Conservation (phyloP, 2,888 invertebrate species). For the Saturnia japonica region DNA sequence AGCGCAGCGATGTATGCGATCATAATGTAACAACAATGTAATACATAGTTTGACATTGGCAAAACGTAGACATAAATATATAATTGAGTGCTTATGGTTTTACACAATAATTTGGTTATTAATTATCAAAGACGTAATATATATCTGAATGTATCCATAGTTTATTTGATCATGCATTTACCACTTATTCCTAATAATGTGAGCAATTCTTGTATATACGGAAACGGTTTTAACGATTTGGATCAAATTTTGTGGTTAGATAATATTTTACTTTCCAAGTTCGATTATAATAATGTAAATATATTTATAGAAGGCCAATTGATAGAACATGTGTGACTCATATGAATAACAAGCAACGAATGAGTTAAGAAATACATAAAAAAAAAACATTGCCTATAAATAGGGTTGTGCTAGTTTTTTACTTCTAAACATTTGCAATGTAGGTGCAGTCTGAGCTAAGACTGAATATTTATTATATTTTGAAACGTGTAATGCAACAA, state of each 20-base stretch:
- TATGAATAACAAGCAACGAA: constrained; percentile 1
- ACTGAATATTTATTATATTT: not conserved
- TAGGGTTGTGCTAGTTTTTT: not conserved
- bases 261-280: no score
- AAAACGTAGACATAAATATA: constrained; percentile 16
- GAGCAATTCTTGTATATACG: no score
- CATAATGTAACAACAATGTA: constrained; percentile 9
- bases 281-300: not conserved
- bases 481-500: not conserved
- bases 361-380: constrained; percentile 2
- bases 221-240: no score
- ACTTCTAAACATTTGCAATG: not conserved
- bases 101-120: not conserved
- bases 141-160: no score
- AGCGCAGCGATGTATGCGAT: constrained; percentile 34
- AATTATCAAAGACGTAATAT: not conserved
- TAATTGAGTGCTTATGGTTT: not conserved
- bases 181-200: no score
- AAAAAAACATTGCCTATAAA: constrained; percentile 6
- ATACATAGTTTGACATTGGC: constrained; percentile 43
- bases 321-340: not conserved
- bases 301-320: constrained; percentile 7
- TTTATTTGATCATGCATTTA: no score
- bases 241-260: no score
- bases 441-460: not conserved